Conservation (phyloP, 2,797 vertebrate genomes). For the Gouania willdenowi region DNA sequence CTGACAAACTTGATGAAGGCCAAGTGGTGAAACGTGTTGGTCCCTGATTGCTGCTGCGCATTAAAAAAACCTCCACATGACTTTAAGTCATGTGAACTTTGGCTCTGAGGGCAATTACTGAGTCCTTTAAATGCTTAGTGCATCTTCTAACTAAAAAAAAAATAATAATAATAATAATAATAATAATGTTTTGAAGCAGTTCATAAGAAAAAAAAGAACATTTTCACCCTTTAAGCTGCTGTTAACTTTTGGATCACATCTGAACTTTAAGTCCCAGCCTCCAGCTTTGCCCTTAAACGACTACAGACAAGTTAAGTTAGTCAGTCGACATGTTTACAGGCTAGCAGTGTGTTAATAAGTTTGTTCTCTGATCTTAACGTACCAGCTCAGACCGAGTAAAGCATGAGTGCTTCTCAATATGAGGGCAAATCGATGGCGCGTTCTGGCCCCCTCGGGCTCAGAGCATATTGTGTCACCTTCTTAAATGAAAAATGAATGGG, state of each 20-base stretch:
- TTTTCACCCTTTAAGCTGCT: constrained; percentile 19
- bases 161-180: background rate
- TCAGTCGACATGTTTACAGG: constrained; percentile 36
- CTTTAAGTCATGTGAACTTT: constrained; percentile 12
- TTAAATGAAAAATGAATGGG: constrained; percentile 74
- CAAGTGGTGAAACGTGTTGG: constrained; percentile 26
- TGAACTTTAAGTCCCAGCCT: constrained; percentile 5
- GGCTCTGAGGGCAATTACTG: constrained; percentile 6
- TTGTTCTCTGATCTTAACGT: constrained; percentile 15
- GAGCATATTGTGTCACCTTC: constrained; percentile 66
- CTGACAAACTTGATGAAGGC: constrained; percentile 21
- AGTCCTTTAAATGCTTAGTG: background rate
- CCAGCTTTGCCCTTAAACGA: background rate
- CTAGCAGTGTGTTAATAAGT: constrained; percentile 27
- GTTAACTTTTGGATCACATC: constrained; percentile 24
- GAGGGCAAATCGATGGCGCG: constrained; percentile 63
- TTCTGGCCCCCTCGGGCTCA: constrained; percentile 54
- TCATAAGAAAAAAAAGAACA: constrained; percentile 5
- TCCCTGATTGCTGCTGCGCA: constrained; percentile 11
- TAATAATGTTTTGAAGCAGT: background rate
- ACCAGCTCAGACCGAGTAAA: constrained; percentile 38
- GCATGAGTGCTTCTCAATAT: constrained; percentile 48
- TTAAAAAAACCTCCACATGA: constrained; percentile 14
- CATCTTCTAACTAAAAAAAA: too few relatives aligned
- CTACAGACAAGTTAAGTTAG: constrained; percentile 1